phyloP scores from a whole-genome alignment of 1,140 invertebrate genomes.

The Rhysida immarginata region DNA sequence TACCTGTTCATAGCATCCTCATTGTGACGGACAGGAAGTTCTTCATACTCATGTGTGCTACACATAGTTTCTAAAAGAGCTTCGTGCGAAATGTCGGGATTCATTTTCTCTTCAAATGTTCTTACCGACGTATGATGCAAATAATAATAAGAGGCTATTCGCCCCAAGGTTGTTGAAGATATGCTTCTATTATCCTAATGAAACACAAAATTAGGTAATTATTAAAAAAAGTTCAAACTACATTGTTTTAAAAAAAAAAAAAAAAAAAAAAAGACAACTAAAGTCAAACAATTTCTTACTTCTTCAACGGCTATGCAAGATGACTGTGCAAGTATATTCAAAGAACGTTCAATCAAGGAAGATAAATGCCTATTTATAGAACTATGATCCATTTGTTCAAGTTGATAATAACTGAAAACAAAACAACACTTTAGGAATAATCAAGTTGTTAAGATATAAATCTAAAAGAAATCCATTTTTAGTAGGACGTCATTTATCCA shows the following conservation, averaged over 20 bases:
- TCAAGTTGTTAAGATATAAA: constrained; percentile 11
- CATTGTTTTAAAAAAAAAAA: constrained; percentile 10
- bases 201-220: neutral
- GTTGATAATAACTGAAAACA: constrained; percentile 53
- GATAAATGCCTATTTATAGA: constrained; percentile 42
- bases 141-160: constrained; percentile 94
- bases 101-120: constrained; percentile 57
- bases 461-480: no score
- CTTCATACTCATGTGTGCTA: constrained; percentile 76
- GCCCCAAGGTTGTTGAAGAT: constrained; percentile 68
- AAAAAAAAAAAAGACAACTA: constrained; percentile 9
- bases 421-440: constrained; percentile 13
- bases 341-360: constrained; percentile 55
- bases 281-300: constrained; percentile 23
- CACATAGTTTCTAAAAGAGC: constrained; percentile 66
- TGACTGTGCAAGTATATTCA: constrained; percentile 52
- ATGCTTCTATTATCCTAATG: constrained; percentile 49
- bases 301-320: constrained; percentile 52
- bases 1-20: constrained; percentile 89
- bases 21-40: constrained; percentile 94
- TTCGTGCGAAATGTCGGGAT: constrained; percentile 44
- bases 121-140: constrained; percentile 81
- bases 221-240: constrained; percentile 5
- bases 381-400: constrained; percentile 56
- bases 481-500: no score